Evolutionary conservation across 2,113 vertebrate genomes (phyloP), one percentile per base, ranked within the genome.

Genomic region (Brachyistius frenatus): DNA sequence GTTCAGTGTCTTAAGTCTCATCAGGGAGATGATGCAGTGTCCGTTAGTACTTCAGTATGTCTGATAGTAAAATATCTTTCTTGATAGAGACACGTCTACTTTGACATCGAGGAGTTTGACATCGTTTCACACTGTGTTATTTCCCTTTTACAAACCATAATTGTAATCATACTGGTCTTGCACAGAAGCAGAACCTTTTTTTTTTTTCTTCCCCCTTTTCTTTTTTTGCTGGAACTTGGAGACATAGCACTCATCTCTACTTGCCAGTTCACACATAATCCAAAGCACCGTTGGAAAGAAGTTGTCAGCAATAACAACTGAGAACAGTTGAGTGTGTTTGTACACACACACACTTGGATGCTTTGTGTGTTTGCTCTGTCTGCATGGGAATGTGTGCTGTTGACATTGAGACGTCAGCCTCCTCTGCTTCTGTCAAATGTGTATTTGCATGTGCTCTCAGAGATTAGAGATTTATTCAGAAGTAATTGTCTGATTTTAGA

Each of bases 381-480:
- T 57, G 31, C 64, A 68, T 76, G 61, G 46, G 47, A 56, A 75
- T 66, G 39, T 71, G 32, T 56, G n/a, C 61, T 47, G 39, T 55
- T 46, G 49, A 36, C 47, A 35, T 54, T 55, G 56, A 77, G 23
- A 35, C 50, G 53, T 49, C 23, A 67, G 23, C 23, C 23, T 23
- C 23, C 23, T 60, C 60, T 57, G 52, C 60, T 64, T 64, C 16
- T 36, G 60, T 83, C 70, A 64, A 70, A 86, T 69, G 5, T 44
- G 9, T 10, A 44, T 44, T 44, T 5, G 11, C 37, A 37, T 3
- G 55, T 77, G 61, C 13, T 31, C 70, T 76, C 15, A 66, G 33
- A 50, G 76, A 83, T 80, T 73, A 82, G 52, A 66, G 58, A 81
- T 69, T 71, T 63, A 68, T 8, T 23, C 31, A 56, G 4, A 55